A percentile compares a stretch with the other conserved stretches of the same genome.
Evolutionary conservation across 1,140 invertebrate genomes (phyloP).

Genomic region (Drosophila neocordata): DNA sequence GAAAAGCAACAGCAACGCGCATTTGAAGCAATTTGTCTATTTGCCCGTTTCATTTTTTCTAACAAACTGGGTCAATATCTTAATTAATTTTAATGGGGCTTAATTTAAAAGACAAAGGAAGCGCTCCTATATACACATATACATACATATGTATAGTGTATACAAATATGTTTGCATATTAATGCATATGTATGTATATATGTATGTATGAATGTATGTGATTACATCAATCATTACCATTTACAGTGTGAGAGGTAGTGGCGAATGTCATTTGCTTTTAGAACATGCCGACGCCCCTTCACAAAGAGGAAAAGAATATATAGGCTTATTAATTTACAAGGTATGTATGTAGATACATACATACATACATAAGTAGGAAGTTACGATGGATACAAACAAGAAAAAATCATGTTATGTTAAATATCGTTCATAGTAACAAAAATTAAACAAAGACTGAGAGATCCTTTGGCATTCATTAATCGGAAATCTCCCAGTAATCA

Average conservation of each 20-base stretch:
- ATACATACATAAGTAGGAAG: too few relatives aligned
- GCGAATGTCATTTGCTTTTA: not conserved
- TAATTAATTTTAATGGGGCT: conserved; percentile 61
- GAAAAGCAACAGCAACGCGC: not conserved
- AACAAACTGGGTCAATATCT: conserved; percentile 52
- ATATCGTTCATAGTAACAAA: too few relatives aligned
- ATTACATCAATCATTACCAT: conserved; percentile 10
- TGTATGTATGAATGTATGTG: conserved; percentile 2
- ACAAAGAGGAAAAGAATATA: not conserved
- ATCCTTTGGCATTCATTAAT: too few relatives aligned
- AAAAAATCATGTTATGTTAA: too few relatives aligned
- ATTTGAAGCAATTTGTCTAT: conserved; percentile 36
- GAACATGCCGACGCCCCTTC: not conserved
- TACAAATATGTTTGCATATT: conserved; percentile 5
- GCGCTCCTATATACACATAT: not conserved
- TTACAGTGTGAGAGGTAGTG: not conserved
- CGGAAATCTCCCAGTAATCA: too few relatives aligned
- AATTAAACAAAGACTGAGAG: too few relatives aligned
- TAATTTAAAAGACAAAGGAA: conserved; percentile 52
- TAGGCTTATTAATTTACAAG: too few relatives aligned
- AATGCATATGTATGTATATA: conserved; percentile 11
- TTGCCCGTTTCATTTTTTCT: conserved; percentile 18
- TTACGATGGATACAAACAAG: too few relatives aligned
- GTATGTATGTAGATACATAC: too few relatives aligned
- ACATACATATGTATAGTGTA: conserved; percentile 13